These are phyloP conservation scores for Falco punctatus DNA, from an alignment of 2,113 vertebrate species.

Conservation along the genomic window DNA sequence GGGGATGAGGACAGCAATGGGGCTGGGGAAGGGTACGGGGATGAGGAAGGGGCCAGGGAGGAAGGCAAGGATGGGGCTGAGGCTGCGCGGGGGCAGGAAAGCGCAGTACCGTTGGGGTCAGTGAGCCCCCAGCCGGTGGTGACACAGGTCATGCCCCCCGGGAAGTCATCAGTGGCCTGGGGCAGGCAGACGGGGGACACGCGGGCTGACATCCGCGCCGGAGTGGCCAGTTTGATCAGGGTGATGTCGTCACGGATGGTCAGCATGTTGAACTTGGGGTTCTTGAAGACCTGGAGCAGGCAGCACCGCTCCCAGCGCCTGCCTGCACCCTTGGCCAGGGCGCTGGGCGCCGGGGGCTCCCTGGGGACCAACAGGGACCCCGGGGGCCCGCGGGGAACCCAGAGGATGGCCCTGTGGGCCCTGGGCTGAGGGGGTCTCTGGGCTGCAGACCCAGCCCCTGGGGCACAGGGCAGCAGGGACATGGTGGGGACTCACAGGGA, in stretches of 20 bases:
- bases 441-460: not conserved
- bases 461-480: not conserved
- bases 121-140: slow-evolving; percentile 73
- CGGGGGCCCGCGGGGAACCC: rapidly evolving
- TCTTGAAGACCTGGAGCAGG: slow-evolving; percentile 63
- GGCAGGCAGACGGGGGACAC: slow-evolving; percentile 68
- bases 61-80: too few relatives aligned
- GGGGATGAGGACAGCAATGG: too few relatives aligned
- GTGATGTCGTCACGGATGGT: slow-evolving; percentile 62
- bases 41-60: too few relatives aligned
- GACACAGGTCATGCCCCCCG: slow-evolving; percentile 35
- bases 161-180: not conserved
- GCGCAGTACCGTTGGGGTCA: not conserved
- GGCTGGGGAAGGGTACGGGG: too few relatives aligned
- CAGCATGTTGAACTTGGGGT: slow-evolving; percentile 57
- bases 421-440: not conserved
- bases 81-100: not conserved
- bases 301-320: not conserved
- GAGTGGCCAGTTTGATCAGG: slow-evolving; percentile 64
- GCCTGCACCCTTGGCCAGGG: not conserved
- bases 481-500: too few relatives aligned
- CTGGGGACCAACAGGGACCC: not conserved
- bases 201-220: not conserved
- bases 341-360: rapidly evolving
- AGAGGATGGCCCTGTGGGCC: not conserved